Conservation (phyloP, 23 tunicate genomes). For the Botrylloides violaceus region DNA sequence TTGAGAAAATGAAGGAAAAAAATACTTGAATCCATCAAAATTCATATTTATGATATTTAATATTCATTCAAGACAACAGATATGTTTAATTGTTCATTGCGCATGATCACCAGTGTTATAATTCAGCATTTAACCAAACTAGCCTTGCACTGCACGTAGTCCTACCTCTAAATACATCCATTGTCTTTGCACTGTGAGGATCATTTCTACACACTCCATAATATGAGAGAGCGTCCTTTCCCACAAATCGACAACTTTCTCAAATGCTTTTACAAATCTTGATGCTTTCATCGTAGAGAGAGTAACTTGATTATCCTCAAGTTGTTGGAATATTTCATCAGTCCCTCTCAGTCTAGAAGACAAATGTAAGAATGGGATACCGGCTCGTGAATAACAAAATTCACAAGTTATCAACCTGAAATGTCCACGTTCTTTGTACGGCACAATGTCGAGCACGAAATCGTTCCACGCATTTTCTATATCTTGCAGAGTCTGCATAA, state of each 20-base stretch:
- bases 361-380: too few species aligned
- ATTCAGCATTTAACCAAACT: too few species aligned
- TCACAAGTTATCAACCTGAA: constrained; percentile 86
- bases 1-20: not conserved
- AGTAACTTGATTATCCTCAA: constrained; percentile 95
- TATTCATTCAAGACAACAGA: too few species aligned
- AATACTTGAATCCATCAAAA: not conserved
- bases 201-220: constrained; percentile 93
- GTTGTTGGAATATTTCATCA: constrained; percentile 89
- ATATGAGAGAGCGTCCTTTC: constrained; percentile 80
- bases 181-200: constrained; percentile 90
- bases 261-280: constrained; percentile 92
- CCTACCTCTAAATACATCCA: constrained; percentile 98
- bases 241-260: constrained; percentile 81
- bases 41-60: not conserved
- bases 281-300: constrained; percentile 95
- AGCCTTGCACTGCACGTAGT: too few species aligned
- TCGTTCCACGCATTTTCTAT: constrained; percentile 75
- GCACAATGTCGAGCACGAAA: constrained; percentile 50
- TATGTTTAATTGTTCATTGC: too few species aligned
- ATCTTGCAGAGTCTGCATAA: constrained; percentile 49
- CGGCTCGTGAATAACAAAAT: too few species aligned
- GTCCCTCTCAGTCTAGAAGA: constrained; percentile 63
- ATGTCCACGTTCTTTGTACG: constrained; percentile 97
- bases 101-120: too few species aligned